Base-by-base conservation (phyloP, 64 coral and sea anemone genomes). In the Stichodactyla mertensii region DNA sequence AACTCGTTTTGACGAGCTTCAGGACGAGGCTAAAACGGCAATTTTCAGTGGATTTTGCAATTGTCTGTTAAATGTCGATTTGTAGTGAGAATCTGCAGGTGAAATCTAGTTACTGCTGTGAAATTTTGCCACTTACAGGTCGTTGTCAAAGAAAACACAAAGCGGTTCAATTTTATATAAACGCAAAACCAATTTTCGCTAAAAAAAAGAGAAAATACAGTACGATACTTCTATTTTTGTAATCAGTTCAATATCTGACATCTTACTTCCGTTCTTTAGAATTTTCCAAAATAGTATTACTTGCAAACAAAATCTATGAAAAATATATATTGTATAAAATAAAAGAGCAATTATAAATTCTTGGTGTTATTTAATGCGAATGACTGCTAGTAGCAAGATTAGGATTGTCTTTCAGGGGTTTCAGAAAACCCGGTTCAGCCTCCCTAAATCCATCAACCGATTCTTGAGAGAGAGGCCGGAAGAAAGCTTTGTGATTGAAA, bases 291-390 rank as follows among this genome's bases (percentile, higher is more conserved):
- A 66, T 66, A 66, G 18, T 66, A 66, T 66, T 66, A 18, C 22
- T n/a, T 66, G 62, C 62, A n/a, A 66, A n/a, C 62, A 66, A 66
- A 66, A 66, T n/a, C 7, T 66, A 66, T 66, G 19, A 16, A 62
- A 62, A 62, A 62, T 62, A 62, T 62, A 66, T 66, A 66, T 66
- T 66, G 62, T 66, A 66, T 66, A 66, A 66, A 66, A 66, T 66
- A 22, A 66, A 45, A 66, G 5, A n/a, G 62, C 12, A 19, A 66
- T 64, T 64, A 64, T 64, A n/a, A 66, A 66, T 18, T 64, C 19
- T 18, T 64, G 15, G 22, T 59, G 57, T 12, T 3, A 45, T 45
- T 45, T 45, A 45, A 45, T 45, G 36, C 1, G 36, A 45, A 45
- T 45, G 36, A 45, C 36, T 45, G 3, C 36, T 45, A 45, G 36